Conservation (phyloP, 2,888 invertebrate species). For the Theodoxus fluviatilis region DNA sequence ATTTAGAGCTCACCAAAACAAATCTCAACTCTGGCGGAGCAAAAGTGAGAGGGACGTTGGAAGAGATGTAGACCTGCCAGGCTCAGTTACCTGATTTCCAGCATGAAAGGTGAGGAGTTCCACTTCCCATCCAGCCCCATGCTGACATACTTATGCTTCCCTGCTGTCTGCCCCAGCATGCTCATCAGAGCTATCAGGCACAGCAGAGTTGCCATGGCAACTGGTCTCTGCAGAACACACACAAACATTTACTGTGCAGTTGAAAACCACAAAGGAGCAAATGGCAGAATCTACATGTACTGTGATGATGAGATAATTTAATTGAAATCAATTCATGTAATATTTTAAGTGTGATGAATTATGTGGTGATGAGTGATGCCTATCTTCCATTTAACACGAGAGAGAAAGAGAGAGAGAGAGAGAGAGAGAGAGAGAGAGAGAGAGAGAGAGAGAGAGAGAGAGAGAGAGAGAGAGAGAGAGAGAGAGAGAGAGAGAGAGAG, state of each 20-base stretch:
- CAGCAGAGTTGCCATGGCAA: too few relatives aligned
- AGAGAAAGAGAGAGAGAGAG: not conserved
- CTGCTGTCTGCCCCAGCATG: slow-evolving; percentile 27
- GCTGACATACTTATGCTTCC: slow-evolving; percentile 54
- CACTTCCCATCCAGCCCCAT: slow-evolving; percentile 89
- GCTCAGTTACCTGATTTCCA: slow-evolving; percentile 85
- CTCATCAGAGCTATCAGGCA: slow-evolving; percentile 10
- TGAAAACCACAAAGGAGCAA: too few relatives aligned
- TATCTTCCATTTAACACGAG: not conserved
- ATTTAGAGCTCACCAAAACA: too few relatives aligned
- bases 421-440: slow-evolving; percentile 2
- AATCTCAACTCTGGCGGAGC: too few relatives aligned
- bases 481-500: slow-evolving; percentile 2
- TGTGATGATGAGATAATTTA: too few relatives aligned
- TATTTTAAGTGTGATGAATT: too few relatives aligned
- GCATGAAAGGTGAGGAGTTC: slow-evolving; percentile 86
- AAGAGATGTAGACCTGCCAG: slow-evolving; percentile 34
- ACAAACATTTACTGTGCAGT: not conserved
- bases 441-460: slow-evolving; percentile 2
- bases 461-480: slow-evolving; percentile 2
- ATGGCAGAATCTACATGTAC: too few relatives aligned
- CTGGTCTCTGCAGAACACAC: too few relatives aligned
- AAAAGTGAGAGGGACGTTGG: not conserved
- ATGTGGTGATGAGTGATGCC: too few relatives aligned
- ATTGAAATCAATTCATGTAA: too few relatives aligned